Percentiles rank a stretch among this genome's conserved stretches.
phyloP scores from a whole-genome alignment of 2,888 invertebrate genomes.

The Idaea dimidiata region DNA sequence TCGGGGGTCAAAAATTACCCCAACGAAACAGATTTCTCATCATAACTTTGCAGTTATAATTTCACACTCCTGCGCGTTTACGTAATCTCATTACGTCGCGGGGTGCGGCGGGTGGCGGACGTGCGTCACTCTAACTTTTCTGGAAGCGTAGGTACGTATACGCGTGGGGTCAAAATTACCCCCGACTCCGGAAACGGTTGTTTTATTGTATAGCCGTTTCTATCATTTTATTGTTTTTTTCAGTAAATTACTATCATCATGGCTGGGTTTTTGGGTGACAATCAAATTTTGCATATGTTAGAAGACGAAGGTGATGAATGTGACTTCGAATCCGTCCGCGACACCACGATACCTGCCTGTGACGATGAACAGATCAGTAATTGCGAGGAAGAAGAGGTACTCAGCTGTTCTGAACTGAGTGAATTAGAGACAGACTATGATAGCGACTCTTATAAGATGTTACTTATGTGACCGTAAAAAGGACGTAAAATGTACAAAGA shows the following conservation, averaged over 20 bases:
- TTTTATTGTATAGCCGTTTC: slow-evolving; percentile 27
- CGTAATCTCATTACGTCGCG: slow-evolving; percentile 15
- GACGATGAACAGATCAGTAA: background rate
- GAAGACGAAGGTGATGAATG: slow-evolving; percentile 5
- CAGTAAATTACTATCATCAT: slow-evolving; percentile 4
- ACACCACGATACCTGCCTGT: slow-evolving; percentile 2
- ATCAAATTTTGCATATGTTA: slow-evolving; percentile 2
- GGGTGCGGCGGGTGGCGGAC: slow-evolving; percentile 12
- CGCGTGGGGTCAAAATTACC: slow-evolving; percentile 11
- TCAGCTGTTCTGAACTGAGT: background rate
- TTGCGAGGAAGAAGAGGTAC: background rate
- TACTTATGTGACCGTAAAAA: too few species aligned
- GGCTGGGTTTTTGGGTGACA: slow-evolving; percentile 7
- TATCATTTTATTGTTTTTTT: slow-evolving; percentile 16
- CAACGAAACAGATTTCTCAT: background rate
- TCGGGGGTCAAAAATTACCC: background rate
- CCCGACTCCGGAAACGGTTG: slow-evolving; percentile 23
- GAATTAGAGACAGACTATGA: background rate
- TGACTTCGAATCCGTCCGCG: slow-evolving; percentile 2
- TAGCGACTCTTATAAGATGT: too few species aligned
- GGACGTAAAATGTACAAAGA: too few species aligned
- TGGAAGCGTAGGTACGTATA: slow-evolving; percentile 14
- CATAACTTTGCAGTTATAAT: background rate
- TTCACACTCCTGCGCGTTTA: slow-evolving; percentile 7
- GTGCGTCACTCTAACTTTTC: slow-evolving; percentile 11